These are phyloP conservation scores for Turdus rufiventris DNA, from an alignment of 2,113 vertebrate species.

Conservation along the genomic window DNA sequence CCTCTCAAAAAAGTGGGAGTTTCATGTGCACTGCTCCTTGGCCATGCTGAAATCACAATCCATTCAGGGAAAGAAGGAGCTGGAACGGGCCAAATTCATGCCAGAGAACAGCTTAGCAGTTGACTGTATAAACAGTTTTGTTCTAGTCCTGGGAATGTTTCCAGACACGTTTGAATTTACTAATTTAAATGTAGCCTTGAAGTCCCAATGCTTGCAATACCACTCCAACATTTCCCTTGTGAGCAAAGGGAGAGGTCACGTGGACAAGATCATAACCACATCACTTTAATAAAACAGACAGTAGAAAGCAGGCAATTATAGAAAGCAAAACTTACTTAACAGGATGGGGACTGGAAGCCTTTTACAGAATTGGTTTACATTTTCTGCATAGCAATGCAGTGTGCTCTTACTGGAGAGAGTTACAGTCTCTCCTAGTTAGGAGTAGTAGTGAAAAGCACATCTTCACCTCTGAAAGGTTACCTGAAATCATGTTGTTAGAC, in stretches of 20 bases:
- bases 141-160: conserved; percentile 33
- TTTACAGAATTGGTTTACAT: background rate
- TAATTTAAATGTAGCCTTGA: conserved; percentile 53
- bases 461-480: background rate
- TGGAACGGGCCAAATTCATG: background rate
- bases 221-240: background rate
- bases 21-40: background rate
- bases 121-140: conserved; percentile 47
- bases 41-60: background rate
- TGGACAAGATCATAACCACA: background rate
- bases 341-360: background rate
- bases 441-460: background rate
- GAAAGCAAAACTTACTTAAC: conserved; percentile 22
- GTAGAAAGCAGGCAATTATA: conserved; percentile 19
- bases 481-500: background rate
- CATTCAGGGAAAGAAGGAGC: background rate
- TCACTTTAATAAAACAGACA: conserved; percentile 17
- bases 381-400: background rate
- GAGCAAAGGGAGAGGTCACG: conserved; percentile 6
- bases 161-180: conserved; percentile 44
- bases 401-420: background rate
- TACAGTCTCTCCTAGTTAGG: background rate
- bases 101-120: conserved; percentile 7
- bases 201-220: conserved; percentile 15
- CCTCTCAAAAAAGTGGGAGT: background rate